These are phyloP conservation scores for Aspidoscelis tigris DNA, from an alignment of 2,113 vertebrate species.

Conservation along the genomic window DNA sequence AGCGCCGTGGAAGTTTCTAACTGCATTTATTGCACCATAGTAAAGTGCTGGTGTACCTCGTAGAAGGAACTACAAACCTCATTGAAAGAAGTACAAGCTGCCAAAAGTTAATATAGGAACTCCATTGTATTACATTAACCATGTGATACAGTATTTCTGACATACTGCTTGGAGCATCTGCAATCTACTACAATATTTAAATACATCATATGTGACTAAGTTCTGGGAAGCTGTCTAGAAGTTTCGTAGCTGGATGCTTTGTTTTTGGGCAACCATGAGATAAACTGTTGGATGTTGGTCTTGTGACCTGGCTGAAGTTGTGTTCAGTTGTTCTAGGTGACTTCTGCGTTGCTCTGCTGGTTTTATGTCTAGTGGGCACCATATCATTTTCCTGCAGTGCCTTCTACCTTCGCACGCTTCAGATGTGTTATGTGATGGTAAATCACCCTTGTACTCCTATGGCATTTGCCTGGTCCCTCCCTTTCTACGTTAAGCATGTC, in stretches of 20 bases:
- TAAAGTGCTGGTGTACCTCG: constrained; percentile 5
- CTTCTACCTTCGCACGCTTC: constrained; percentile 52
- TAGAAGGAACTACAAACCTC: neutral
- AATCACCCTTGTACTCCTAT: neutral
- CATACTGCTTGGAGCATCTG: constrained; percentile 2
- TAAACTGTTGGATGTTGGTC: constrained; percentile 57
- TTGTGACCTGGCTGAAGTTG: constrained; percentile 67
- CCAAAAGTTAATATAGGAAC: neutral
- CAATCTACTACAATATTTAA: constrained; percentile 30
- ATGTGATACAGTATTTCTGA: neutral
- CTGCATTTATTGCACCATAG: constrained; percentile 12
- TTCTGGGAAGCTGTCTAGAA: constrained; percentile 35
- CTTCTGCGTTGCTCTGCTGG: constrained; percentile 57
- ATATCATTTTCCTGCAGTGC: constrained; percentile 25
- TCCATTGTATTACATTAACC: neutral
- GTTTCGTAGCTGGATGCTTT: constrained; percentile 57
- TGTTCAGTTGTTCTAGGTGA: constrained; percentile 52
- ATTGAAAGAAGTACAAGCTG: neutral
- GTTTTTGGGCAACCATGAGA: constrained; percentile 62
- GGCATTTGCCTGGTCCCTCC: constrained; percentile 40
- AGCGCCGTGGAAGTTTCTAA: constrained; percentile 12
- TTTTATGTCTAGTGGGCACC: constrained; percentile 49
- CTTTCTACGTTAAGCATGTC: constrained; percentile 21
- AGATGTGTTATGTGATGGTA: constrained; percentile 49
- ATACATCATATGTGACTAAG: neutral